phyloP scores from a whole-genome alignment of 2,888 invertebrate genomes.

The Drosophila meridiana region DNA sequence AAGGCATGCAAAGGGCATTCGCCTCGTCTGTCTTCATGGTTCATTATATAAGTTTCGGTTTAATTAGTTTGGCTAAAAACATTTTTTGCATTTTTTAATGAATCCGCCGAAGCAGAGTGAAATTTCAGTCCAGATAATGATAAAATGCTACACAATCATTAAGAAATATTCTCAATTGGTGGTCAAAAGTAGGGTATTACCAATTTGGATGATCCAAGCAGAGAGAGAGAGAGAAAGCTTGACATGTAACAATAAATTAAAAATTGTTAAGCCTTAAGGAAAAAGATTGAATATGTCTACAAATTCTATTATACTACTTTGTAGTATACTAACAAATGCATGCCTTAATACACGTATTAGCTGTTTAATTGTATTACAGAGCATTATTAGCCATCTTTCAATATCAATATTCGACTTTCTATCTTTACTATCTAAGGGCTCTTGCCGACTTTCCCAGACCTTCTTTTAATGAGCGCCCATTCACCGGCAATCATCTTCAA shows the following conservation, averaged over 20 bases:
- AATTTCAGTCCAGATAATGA: slow-evolving; percentile 57
- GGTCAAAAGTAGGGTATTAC: slow-evolving; percentile 48
- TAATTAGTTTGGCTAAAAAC: slow-evolving; percentile 63
- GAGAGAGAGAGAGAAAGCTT: slow-evolving; percentile 1
- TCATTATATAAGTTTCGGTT: slow-evolving; percentile 69
- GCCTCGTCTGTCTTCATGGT: slow-evolving; percentile 49
- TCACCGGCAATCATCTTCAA: slow-evolving; percentile 20
- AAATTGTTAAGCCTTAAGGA: not conserved
- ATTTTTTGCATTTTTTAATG: slow-evolving; percentile 60
- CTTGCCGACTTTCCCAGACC: not conserved
- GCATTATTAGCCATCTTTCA: not conserved
- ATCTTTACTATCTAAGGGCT: not conserved
- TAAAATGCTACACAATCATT: slow-evolving; percentile 64
- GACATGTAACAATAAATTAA: not conserved
- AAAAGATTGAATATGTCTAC: not conserved
- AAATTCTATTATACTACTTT: not conserved
- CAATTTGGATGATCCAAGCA: slow-evolving; percentile 27
- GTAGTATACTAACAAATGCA: too few relatives aligned
- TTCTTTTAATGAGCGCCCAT: slow-evolving; percentile 29
- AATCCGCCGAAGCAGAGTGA: slow-evolving; percentile 46
- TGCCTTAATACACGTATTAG: too few relatives aligned
- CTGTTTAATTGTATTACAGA: not conserved
- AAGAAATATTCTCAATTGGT: slow-evolving; percentile 39
- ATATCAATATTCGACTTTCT: slow-evolving; percentile 20
- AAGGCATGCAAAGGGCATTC: slow-evolving; percentile 52